Evolutionary conservation across 2,888 invertebrate genomes (phyloP).

Genomic region (Timandra comae): DNA sequence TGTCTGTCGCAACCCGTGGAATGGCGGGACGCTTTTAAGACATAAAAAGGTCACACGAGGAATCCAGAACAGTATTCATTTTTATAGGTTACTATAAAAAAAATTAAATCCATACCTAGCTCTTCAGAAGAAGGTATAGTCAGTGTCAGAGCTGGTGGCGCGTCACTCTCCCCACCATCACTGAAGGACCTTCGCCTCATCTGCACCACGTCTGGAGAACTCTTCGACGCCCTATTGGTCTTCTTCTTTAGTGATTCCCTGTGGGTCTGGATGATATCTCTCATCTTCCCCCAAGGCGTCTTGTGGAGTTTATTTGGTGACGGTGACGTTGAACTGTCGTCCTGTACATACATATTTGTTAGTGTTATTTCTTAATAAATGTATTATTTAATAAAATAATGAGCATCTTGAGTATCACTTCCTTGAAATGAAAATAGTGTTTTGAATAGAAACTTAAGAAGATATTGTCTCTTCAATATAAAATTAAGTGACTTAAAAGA

Average conservation of each 20-base stretch:
- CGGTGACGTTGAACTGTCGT: slow-evolving; percentile 68
- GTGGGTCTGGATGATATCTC: slow-evolving; percentile 84
- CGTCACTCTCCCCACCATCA: slow-evolving; percentile 67
- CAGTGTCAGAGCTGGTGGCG: slow-evolving; percentile 72
- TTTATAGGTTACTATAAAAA: too few relatives aligned
- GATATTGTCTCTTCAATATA: too few relatives aligned
- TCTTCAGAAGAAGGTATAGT: slow-evolving; percentile 80
- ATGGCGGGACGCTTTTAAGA: too few relatives aligned
- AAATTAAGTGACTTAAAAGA: too few relatives aligned
- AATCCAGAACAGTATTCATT: too few relatives aligned
- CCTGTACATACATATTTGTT: slow-evolving; percentile 33
- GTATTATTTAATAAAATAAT: neutral
- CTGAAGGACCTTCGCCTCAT: slow-evolving; percentile 59
- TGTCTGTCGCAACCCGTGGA: too few relatives aligned
- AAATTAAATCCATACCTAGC: slow-evolving; percentile 41
- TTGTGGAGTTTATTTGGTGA: slow-evolving; percentile 76
- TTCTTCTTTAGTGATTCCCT: slow-evolving; percentile 81
- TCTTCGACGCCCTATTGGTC: slow-evolving; percentile 57
- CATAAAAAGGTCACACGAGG: too few relatives aligned
- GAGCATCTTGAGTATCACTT: too few relatives aligned
- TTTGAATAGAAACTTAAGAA: too few relatives aligned
- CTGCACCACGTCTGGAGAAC: slow-evolving; percentile 58
- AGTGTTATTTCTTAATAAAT: neutral
- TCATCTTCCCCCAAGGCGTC: slow-evolving; percentile 87
- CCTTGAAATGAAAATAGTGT: too few relatives aligned